phyloP scores from a whole-genome alignment of 2,113 vertebrate species.

The Sinocyclocheilus maitianheensis region DNA sequence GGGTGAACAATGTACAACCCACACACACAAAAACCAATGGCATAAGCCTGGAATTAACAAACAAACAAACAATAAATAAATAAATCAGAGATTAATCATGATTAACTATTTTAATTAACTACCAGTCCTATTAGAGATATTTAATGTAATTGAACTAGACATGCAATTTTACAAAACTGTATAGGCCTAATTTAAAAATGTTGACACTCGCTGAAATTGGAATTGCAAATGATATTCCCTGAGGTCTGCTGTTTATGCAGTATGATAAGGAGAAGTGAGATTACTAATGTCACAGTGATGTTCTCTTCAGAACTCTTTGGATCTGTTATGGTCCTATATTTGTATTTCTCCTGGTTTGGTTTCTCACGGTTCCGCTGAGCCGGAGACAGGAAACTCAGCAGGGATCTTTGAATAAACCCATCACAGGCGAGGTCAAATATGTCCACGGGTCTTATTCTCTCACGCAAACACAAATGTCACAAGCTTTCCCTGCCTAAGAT shows the following conservation, averaged over 20 bases:
- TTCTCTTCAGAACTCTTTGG: not conserved
- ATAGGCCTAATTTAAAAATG: not conserved
- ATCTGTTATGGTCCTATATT: not conserved
- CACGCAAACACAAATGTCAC: slow-evolving; percentile 11
- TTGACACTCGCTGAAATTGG: not conserved
- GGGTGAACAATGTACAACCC: too few relatives aligned
- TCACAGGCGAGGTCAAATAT: slow-evolving; percentile 45
- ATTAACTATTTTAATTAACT: not conserved
- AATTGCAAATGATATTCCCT: slow-evolving; percentile 6
- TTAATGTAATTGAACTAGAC: not conserved
- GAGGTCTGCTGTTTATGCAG: not conserved
- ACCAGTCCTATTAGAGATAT: not conserved
- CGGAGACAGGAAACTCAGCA: slow-evolving; percentile 15
- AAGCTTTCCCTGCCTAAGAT: not conserved
- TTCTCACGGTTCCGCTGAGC: not conserved
- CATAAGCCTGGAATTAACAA: not conserved
- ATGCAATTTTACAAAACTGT: not conserved
- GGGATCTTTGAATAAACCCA: slow-evolving; percentile 29
- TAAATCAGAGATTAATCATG: not conserved
- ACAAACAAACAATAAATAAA: too few relatives aligned
- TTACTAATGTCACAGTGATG: not conserved
- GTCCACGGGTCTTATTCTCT: slow-evolving; percentile 38
- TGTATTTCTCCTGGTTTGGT: slow-evolving; percentile 25
- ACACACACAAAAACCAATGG: too few relatives aligned
- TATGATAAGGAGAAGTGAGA: not conserved